Evolutionary conservation across 2,113 vertebrate genomes (phyloP).

Genomic region (Daphoenositta chrysoptera): DNA sequence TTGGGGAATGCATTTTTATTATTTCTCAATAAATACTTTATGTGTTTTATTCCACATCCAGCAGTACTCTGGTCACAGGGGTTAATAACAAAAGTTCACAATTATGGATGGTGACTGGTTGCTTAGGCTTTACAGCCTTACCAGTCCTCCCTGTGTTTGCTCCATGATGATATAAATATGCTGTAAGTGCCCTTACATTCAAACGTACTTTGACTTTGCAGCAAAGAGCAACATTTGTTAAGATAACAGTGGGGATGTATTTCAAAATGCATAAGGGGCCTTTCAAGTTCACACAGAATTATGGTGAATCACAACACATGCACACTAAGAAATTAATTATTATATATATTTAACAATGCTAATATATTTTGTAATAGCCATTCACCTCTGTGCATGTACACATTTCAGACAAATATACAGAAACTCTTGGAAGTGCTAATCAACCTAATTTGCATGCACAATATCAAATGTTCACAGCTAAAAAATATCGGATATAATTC

Average conservation of each 20-base stretch:
- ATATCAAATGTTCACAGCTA: not conserved
- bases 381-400: not conserved
- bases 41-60: not conserved
- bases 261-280: not conserved
- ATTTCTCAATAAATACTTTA: slow-evolving; percentile 16
- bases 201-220: not conserved
- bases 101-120: not conserved
- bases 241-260: not conserved
- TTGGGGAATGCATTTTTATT: not conserved
- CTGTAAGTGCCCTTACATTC: not conserved
- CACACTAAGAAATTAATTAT: not conserved
- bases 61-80: not conserved
- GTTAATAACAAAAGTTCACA: not conserved
- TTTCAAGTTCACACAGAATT: not conserved
- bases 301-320: not conserved
- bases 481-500: not conserved
- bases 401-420: not conserved
- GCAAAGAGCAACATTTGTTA: not conserved
- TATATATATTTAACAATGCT: not conserved
- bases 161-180: not conserved
- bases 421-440: not conserved
- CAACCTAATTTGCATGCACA: not conserved
- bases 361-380: not conserved
- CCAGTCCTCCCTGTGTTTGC: not conserved
- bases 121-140: not conserved